Conservation (phyloP, 2,888 invertebrate genomes). For the Hypomecis atomaria region DNA sequence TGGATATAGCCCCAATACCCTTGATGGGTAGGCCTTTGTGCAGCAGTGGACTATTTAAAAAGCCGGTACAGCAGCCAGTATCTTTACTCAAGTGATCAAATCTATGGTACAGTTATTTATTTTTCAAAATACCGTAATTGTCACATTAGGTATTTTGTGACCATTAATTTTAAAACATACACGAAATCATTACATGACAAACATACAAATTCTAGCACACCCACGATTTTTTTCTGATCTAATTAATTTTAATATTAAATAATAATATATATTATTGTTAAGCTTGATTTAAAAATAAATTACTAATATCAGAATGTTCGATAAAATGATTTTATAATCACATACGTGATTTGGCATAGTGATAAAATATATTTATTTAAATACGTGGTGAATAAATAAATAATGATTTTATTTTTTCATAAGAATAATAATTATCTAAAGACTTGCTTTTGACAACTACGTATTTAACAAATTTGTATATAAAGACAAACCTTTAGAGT, state of each 20-base stretch:
- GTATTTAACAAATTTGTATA: too few species aligned
- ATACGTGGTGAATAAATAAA: conserved; percentile 12
- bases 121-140: conserved; percentile 1
- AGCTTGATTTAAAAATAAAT: conserved; percentile 40
- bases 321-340: conserved; percentile 33
- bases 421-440: too few species aligned
- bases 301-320: conserved; percentile 43
- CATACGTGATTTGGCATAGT: conserved; percentile 32
- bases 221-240: conserved; percentile 36
- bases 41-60: too few species aligned
- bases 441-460: too few species aligned
- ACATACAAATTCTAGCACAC: conserved; percentile 27
- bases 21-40: too few species aligned
- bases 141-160: conserved; percentile 45
- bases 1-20: too few species aligned
- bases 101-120: background rate
- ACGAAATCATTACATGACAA: conserved; percentile 15
- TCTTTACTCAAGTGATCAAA: background rate
- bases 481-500: too few species aligned
- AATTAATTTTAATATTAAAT: conserved; percentile 37
- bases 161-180: conserved; percentile 33
- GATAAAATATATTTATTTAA: conserved; percentile 19
- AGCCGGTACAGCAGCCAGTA: too few species aligned
- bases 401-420: background rate
- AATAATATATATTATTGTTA: conserved; percentile 31